Percentiles rank a stretch among this genome's conserved stretches.
Conservation (phyloP, 2,888 invertebrate species). For the Aproaerema taeniolella region DNA sequence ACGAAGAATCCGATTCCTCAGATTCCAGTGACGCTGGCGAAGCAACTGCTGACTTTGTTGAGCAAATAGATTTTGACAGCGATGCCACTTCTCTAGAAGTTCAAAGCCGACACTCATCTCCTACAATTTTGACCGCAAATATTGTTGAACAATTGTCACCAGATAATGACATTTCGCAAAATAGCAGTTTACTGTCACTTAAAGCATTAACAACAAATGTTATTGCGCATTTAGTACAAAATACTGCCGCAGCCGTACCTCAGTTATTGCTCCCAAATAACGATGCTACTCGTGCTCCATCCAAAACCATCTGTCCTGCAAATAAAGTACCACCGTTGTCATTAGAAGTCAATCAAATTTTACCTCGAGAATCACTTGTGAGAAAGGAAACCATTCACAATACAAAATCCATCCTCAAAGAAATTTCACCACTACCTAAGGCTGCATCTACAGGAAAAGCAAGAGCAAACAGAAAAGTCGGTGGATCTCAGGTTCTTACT, state of each 20-base stretch:
- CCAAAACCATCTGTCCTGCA: background rate
- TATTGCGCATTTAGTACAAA: slow-evolving; percentile 12
- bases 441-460: slow-evolving; percentile 13
- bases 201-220: slow-evolving; percentile 10
- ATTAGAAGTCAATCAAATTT: slow-evolving; percentile 6
- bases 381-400: slow-evolving; percentile 2
- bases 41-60: slow-evolving; percentile 4
- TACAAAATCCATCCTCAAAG: slow-evolving; percentile 5
- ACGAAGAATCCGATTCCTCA: slow-evolving; percentile 12
- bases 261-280: background rate
- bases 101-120: slow-evolving; percentile 11
- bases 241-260: background rate
- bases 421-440: slow-evolving; percentile 17
- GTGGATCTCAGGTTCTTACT: slow-evolving; percentile 17
- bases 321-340: background rate
- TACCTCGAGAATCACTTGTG: slow-evolving; percentile 1
- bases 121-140: slow-evolving; percentile 15
- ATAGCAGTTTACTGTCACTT: slow-evolving; percentile 8
- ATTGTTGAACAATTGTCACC: slow-evolving; percentile 7
- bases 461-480: slow-evolving; percentile 16
- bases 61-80: slow-evolving; percentile 6
- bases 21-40: slow-evolving; percentile 17
- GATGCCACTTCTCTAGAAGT: slow-evolving; percentile 2
- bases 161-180: slow-evolving; percentile 4
- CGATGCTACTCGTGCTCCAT: background rate